Conservation (phyloP, 1,140 invertebrate species). For the Eupeodes corollae region DNA sequence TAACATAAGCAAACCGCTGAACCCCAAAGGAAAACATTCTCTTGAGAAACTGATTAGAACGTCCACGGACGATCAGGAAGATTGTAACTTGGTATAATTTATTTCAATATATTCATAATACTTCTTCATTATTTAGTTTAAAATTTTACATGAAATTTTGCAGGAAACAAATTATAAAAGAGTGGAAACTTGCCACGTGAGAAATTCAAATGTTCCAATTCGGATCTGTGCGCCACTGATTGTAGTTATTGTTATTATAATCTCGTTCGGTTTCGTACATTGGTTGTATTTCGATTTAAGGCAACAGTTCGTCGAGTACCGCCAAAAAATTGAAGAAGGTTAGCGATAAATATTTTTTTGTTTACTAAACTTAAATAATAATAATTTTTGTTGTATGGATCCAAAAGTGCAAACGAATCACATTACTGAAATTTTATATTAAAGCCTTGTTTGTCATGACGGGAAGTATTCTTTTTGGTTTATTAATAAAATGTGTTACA, state of each 20-base stretch:
- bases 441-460: no score
- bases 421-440: no score
- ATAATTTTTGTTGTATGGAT: no score
- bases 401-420: no score
- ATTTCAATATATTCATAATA: not conserved
- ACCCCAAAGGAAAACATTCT: conserved; percentile 16
- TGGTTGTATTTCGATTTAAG: conserved; percentile 35
- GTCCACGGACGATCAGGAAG: conserved; percentile 39
- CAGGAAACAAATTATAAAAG: conserved; percentile 3
- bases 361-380: no score
- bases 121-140: conserved; percentile 2
- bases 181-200: conserved; percentile 18
- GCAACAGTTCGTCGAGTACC: conserved; percentile 29
- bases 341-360: not conserved
- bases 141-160: not conserved
- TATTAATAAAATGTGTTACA: no score
- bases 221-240: conserved; percentile 25
- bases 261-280: conserved; percentile 26
- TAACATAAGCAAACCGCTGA: conserved; percentile 9
- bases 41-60: conserved; percentile 38
- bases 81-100: conserved; percentile 28
- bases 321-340: conserved; percentile 35
- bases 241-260: conserved; percentile 19
- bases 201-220: conserved; percentile 18
- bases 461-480: no score